Percentiles rank a stretch among this genome's conserved stretches.
phyloP scores from a whole-genome alignment of 1,140 invertebrate genomes.

The Campoletis sonorensis region DNA sequence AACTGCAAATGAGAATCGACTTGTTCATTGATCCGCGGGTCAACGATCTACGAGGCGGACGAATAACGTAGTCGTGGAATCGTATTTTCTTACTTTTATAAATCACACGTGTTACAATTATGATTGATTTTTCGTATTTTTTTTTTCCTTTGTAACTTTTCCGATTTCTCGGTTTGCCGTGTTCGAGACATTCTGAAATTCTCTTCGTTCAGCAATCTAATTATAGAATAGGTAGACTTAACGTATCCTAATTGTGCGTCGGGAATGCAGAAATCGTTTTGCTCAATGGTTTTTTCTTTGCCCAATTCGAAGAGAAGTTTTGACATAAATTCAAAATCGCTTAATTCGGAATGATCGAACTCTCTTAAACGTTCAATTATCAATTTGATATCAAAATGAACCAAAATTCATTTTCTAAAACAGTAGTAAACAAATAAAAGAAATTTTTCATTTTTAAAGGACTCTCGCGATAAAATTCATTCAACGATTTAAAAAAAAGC shows the following conservation, averaged over 20 bases:
- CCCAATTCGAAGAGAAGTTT: too few relatives aligned
- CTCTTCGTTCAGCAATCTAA: constrained; percentile 1
- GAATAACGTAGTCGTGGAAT: not conserved
- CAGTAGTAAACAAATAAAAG: too few relatives aligned
- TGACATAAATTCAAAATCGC: too few relatives aligned
- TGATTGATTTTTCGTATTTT: not conserved
- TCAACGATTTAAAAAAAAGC: too few relatives aligned
- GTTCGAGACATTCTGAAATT: not conserved
- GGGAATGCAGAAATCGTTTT: not conserved
- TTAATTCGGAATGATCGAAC: too few relatives aligned
- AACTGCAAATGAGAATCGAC: not conserved
- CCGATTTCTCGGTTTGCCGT: not conserved
- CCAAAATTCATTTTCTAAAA: too few relatives aligned
- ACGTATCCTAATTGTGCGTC: too few relatives aligned
- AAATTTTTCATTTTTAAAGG: too few relatives aligned
- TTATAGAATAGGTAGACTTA: not conserved
- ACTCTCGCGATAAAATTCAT: too few relatives aligned
- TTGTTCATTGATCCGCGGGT: constrained; percentile 4
- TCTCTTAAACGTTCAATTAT: too few relatives aligned
- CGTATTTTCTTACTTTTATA: constrained; percentile 6
- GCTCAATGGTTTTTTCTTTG: not conserved
- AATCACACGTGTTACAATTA: not conserved
- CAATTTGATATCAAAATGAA: too few relatives aligned
- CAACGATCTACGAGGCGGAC: constrained; percentile 21
- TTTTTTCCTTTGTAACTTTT: not conserved